Percentiles rank a stretch among this genome's conserved stretches.
Evolutionary conservation across 2,797 vertebrate species (phyloP).

Genomic region (Gymnopithys bicolor): DNA sequence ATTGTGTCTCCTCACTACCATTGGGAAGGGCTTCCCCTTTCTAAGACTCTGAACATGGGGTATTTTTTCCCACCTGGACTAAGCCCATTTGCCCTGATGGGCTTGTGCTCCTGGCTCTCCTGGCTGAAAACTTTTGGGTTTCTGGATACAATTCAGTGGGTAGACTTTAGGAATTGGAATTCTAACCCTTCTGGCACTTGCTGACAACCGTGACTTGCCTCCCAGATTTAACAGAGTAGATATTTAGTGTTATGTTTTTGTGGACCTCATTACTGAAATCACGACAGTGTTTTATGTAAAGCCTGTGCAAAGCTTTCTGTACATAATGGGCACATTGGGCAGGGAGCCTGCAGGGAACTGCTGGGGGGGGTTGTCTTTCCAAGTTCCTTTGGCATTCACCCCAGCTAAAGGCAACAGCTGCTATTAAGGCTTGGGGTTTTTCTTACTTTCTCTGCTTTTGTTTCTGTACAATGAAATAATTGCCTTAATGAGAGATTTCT

Average conservation of each 20-base stretch:
- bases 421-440: not conserved
- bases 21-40: not conserved
- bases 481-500: constrained; percentile 3
- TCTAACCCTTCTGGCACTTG: not conserved
- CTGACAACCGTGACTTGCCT: not conserved
- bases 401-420: not conserved
- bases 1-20: not conserved
- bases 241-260: not conserved
- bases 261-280: not conserved
- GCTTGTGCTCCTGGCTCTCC: not conserved
- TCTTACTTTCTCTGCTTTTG: not conserved
- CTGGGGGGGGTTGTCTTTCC: not conserved
- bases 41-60: not conserved
- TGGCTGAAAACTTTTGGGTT: not conserved
- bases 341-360: not conserved
- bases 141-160: not conserved
- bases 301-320: not conserved
- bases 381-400: not conserved
- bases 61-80: not conserved
- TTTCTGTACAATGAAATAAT: constrained; percentile 4
- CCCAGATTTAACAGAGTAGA: not conserved
- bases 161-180: not conserved
- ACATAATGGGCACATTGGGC: not conserved
- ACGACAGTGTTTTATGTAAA: not conserved
- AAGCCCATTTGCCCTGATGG: not conserved